phyloP scores from a whole-genome alignment of 2,888 invertebrate species.

The Hirtodrosophila duncani region DNA sequence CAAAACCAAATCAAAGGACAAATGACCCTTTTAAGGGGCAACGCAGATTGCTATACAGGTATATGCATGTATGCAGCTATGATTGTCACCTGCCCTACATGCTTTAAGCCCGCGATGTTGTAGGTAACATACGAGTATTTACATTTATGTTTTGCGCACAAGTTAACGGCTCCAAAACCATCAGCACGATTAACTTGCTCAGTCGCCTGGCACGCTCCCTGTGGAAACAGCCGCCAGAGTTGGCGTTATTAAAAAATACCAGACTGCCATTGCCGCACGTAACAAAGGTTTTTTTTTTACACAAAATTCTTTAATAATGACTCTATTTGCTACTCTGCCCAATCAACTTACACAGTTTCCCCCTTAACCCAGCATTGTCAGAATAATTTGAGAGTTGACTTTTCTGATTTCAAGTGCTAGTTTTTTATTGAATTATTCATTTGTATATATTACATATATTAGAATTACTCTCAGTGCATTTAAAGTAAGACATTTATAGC shows the following conservation, averaged over 20 bases:
- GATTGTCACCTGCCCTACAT: slow-evolving; percentile 13
- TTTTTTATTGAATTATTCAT: no score
- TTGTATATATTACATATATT: no score
- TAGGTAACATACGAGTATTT: slow-evolving; percentile 2
- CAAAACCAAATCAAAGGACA: no score
- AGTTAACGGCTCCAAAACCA: slow-evolving; percentile 14
- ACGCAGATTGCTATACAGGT: no score
- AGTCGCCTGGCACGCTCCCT: slow-evolving; percentile 58
- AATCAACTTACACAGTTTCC: slow-evolving; percentile 6
- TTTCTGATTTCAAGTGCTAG: no score
- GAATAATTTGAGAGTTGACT: no score
- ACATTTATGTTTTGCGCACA: slow-evolving; percentile 16
- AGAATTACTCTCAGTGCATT: no score
- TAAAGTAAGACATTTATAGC: no score
- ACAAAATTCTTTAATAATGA: slow-evolving; percentile 60
- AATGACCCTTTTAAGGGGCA: no score
- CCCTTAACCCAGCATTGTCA: neutral
- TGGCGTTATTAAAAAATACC: slow-evolving; percentile 60
- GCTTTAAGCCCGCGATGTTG: no score
- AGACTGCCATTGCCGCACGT: slow-evolving; percentile 61
- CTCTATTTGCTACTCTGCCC: slow-evolving; percentile 40
- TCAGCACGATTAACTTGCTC: slow-evolving; percentile 57
- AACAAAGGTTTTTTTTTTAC: slow-evolving; percentile 29
- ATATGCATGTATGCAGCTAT: no score
- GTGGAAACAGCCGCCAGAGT: slow-evolving; percentile 17